Percentiles rank a stretch among this genome's conserved stretches.
Conservation (phyloP, 2,888 invertebrate species). For the Drosophila austrosaltans region DNA sequence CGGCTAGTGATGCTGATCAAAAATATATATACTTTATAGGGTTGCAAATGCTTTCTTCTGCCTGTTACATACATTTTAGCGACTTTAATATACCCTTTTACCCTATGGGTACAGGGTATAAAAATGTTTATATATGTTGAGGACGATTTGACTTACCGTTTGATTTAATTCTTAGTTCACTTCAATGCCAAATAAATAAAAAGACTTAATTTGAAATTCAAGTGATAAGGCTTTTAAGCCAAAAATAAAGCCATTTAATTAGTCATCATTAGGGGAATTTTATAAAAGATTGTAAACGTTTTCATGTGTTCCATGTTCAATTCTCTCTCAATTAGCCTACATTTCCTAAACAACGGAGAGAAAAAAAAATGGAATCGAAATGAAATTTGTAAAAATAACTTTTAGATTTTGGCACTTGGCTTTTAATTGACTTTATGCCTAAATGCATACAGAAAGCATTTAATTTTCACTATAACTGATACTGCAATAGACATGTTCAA, state of each 20-base stretch:
- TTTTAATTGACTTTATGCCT: neutral
- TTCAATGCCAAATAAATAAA: too few species aligned
- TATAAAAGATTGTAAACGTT: too few species aligned
- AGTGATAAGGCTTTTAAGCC: neutral
- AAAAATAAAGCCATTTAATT: neutral
- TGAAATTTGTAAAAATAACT: neutral
- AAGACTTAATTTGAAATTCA: too few species aligned
- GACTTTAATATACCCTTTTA: too few species aligned
- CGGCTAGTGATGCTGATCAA: too few species aligned
- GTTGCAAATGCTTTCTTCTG: too few species aligned
- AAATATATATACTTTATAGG: too few species aligned
- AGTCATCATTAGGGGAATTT: neutral
- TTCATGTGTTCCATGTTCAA: neutral
- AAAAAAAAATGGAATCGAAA: neutral
- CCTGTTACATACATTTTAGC: too few species aligned
- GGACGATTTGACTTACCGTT: too few species aligned
- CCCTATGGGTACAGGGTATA: too few species aligned
- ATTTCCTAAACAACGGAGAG: neutral
- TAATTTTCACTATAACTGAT: neutral
- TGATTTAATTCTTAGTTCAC: too few species aligned
- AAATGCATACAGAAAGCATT: neutral
- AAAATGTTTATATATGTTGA: too few species aligned
- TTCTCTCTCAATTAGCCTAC: neutral
- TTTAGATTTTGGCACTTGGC: neutral
- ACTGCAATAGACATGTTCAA: slow-evolving; percentile 1